Evolutionary conservation across 1,140 invertebrate species (phyloP).

Genomic region (Leptestheria dahalacensis): DNA sequence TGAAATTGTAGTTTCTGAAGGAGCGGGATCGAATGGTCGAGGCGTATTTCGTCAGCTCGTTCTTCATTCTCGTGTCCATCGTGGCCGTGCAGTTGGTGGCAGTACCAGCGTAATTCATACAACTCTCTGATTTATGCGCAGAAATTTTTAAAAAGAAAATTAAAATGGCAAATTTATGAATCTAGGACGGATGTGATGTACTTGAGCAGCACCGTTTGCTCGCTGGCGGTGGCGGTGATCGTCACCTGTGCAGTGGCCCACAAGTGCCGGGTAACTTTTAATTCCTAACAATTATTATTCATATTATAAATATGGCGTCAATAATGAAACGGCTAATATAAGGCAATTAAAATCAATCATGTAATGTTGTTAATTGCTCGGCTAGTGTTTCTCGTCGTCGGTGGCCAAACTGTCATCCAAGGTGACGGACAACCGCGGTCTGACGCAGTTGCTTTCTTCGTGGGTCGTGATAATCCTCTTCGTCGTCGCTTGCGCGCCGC

Average conservation of each 20-base stretch:
- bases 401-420: slow-evolving; percentile 11
- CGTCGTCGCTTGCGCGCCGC: slow-evolving; percentile 10
- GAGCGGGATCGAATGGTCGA: slow-evolving; percentile 68
- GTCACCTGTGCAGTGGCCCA: slow-evolving; percentile 22
- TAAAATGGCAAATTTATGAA: background rate
- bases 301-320: no score
- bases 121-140: background rate
- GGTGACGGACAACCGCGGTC: slow-evolving; percentile 12
- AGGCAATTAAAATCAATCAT: no score
- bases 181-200: slow-evolving; percentile 8
- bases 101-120: slow-evolving; percentile 43
- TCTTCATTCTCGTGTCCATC: slow-evolving; percentile 42
- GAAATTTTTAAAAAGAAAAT: background rate
- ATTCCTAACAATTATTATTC: slow-evolving; percentile 3
- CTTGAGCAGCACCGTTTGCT: slow-evolving; percentile 1
- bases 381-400: no score
- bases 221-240: slow-evolving; percentile 9
- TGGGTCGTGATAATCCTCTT: slow-evolving; percentile 15
- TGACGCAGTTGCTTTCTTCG: slow-evolving; percentile 18
- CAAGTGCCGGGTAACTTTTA: slow-evolving; percentile 19
- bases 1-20: slow-evolving; percentile 43
- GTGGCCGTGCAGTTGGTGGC: slow-evolving; percentile 35
- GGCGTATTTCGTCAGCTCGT: slow-evolving; percentile 67
- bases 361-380: no score
- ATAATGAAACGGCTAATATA: no score